These are phyloP conservation scores for Ctenopoma multispine DNA, from an alignment of 2,797 vertebrate species.

Conservation along the genomic window DNA sequence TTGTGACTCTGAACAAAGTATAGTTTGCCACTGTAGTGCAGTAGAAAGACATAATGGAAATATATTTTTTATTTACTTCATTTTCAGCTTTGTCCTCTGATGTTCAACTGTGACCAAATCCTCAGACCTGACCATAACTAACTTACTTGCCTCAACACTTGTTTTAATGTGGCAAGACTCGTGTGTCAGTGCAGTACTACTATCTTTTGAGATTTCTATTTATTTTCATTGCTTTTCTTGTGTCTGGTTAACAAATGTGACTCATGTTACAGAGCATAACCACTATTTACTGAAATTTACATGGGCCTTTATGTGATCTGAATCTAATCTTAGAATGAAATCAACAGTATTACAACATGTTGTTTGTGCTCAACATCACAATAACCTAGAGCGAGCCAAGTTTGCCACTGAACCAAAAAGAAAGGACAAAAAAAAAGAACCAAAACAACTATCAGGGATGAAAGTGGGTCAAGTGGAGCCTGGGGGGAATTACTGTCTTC, in stretches of 20 bases:
- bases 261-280: slow-evolving; percentile 8
- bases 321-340: slow-evolving; percentile 34
- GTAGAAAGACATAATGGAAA: no score
- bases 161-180: not conserved
- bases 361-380: slow-evolving; percentile 48
- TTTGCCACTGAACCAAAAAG: slow-evolving; percentile 42
- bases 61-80: no score
- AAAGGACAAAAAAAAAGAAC: not conserved
- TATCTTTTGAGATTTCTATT: slow-evolving; percentile 1
- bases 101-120: not conserved
- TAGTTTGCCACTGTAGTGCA: no score
- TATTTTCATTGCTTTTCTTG: not conserved
- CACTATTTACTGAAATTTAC: not conserved
- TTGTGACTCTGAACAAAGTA: no score
- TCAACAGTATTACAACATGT: slow-evolving; percentile 35
- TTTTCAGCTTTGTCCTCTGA: not conserved
- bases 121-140: not conserved
- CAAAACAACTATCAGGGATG: slow-evolving; percentile 16
- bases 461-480: slow-evolving; percentile 72
- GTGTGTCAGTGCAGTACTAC: not conserved
- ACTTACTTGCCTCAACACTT: not conserved
- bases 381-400: slow-evolving; percentile 27
- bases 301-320: slow-evolving; percentile 14
- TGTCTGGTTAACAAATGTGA: not conserved
- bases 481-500: slow-evolving; percentile 28